Percentiles rank a stretch among this genome's conserved stretches.
Conservation (phyloP, 2,797 vertebrate species). For the Sebastes umbrosus region DNA sequence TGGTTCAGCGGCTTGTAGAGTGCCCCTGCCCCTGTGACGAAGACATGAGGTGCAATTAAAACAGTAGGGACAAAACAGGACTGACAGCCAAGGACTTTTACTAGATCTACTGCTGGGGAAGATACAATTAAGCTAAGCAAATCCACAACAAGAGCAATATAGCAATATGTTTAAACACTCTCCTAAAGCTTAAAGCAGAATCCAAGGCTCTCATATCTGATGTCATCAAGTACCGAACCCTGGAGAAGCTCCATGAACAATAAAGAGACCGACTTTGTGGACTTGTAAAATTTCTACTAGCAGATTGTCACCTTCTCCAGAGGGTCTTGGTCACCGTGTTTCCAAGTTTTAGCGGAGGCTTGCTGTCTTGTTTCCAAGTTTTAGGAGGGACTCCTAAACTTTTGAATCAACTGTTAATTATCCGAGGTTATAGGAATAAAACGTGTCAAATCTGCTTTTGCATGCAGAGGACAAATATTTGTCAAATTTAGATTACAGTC, state of each 20-base stretch:
- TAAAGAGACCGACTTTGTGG: conserved; percentile 22
- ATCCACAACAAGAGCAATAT: not conserved
- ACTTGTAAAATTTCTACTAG: conserved; percentile 27
- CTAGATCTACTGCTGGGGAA: not conserved
- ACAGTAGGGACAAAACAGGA: conserved; percentile 38
- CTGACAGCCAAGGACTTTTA: conserved; percentile 10
- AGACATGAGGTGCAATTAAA: conserved; percentile 47
- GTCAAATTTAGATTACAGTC: not conserved
- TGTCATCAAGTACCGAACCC: conserved; percentile 24
- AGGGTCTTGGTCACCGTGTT: not conserved
- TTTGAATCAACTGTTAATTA: conserved; percentile 18
- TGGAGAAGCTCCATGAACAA: conserved; percentile 33
- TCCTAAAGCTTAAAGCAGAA: conserved; percentile 11
- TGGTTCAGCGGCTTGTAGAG: conserved; percentile 49
- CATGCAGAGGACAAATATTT: not conserved
- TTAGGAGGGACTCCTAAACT: conserved; percentile 6
- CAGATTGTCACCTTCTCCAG: conserved; percentile 25
- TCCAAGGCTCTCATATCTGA: conserved; percentile 4
- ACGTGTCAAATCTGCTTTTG: conserved; percentile 5
- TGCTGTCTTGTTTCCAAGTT: conserved; percentile 2
- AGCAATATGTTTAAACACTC: not conserved
- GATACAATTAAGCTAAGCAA: not conserved
- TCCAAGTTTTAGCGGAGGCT: not conserved
- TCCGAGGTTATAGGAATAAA: not conserved
- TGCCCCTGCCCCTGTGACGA: conserved; percentile 24